Percentiles rank a stretch among this genome's conserved stretches.
Conservation (phyloP, 2,888 invertebrate species). For the Lasioglossum zephyrum region DNA sequence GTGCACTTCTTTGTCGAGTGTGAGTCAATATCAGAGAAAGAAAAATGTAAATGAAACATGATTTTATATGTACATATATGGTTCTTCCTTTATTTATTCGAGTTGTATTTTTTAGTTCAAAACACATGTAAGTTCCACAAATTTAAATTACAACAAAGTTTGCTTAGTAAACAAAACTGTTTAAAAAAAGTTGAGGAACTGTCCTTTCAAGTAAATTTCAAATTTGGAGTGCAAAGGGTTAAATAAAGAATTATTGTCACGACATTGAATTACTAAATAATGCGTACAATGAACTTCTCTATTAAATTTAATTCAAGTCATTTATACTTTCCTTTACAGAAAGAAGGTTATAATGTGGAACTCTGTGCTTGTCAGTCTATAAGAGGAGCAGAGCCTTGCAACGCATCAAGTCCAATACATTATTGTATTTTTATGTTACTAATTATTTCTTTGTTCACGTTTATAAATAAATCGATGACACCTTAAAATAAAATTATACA, state of each 20-base stretch:
- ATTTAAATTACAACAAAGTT: too few relatives aligned
- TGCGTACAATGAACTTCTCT: background rate
- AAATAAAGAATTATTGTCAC: background rate
- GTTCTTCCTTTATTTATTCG: too few relatives aligned
- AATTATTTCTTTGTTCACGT: background rate
- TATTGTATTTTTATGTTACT: constrained; percentile 18
- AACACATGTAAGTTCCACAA: too few relatives aligned
- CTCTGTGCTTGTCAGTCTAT: constrained; percentile 76
- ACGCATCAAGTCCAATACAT: constrained; percentile 64
- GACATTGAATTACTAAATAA: background rate
- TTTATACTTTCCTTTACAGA: constrained; percentile 65
- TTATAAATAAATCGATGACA: background rate
- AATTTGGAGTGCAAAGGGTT: too few relatives aligned
- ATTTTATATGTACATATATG: too few relatives aligned
- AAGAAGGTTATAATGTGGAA: constrained; percentile 71
- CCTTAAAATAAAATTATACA: background rate
- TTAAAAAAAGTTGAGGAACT: too few relatives aligned
- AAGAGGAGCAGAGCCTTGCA: constrained; percentile 75
- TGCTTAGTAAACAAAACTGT: too few relatives aligned
- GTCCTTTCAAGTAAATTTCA: too few relatives aligned
- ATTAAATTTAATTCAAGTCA: constrained; percentile 7
- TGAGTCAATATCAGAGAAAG: too few relatives aligned
- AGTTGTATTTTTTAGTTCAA: too few relatives aligned
- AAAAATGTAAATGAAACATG: too few relatives aligned
- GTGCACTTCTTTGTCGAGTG: too few relatives aligned